Evolutionary conservation across 2,113 vertebrate genomes (phyloP).

Genomic region (Neolamprologus longior): DNA sequence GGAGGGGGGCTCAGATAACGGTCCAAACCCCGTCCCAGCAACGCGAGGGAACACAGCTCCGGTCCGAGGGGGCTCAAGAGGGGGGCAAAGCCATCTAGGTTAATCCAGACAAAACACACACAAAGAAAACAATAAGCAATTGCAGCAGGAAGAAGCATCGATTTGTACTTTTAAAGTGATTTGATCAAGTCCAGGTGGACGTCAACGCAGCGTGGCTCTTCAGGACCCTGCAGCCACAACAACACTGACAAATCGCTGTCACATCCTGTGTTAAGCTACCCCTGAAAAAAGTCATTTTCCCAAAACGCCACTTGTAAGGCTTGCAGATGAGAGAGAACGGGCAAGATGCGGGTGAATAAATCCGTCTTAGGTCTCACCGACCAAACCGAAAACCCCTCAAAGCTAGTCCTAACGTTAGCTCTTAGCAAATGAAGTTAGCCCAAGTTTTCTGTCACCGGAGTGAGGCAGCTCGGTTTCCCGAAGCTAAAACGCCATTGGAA

Average conservation of each 20-base stretch:
- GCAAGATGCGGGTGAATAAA: constrained; percentile 19
- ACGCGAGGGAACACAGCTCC: constrained; percentile 14
- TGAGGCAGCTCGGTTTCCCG: background rate
- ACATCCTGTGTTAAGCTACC: too few relatives aligned
- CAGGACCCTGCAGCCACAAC: constrained; percentile 3
- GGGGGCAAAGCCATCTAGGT: constrained; percentile 54
- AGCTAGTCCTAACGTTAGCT: constrained; percentile 36
- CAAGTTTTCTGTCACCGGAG: constrained; percentile 25
- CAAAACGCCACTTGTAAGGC: background rate
- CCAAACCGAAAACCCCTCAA: background rate
- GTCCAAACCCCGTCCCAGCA: constrained; percentile 54
- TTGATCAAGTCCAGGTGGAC: background rate
- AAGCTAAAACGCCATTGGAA: background rate
- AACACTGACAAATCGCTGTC: background rate
- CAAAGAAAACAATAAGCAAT: constrained; percentile 21
- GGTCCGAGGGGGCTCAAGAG: constrained; percentile 32
- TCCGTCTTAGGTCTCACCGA: constrained; percentile 18
- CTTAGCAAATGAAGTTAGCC: constrained; percentile 19
- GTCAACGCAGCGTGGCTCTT: background rate
- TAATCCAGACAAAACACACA: constrained; percentile 55
- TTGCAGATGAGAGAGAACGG: background rate
- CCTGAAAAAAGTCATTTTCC: background rate
- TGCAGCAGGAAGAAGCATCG: background rate
- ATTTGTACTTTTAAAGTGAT: background rate
- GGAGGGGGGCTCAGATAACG: constrained; percentile 56